Percentiles rank a stretch among this genome's conserved stretches.
Conservation (phyloP, 2,888 invertebrate species). For the Drosophila rellima region DNA sequence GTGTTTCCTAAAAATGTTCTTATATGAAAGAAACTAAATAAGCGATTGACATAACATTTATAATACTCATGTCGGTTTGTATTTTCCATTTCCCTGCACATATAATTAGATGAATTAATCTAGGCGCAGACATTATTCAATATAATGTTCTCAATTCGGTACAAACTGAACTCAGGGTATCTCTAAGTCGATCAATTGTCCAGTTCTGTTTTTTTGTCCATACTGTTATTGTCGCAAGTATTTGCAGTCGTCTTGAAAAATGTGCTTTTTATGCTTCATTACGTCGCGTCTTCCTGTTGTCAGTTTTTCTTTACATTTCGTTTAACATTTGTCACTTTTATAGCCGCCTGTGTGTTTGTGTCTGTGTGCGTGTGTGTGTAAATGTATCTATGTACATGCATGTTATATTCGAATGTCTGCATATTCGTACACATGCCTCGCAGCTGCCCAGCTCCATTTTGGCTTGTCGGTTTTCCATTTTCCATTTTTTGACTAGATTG, state of each 20-base stretch:
- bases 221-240: conserved; percentile 24
- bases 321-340: conserved; percentile 82
- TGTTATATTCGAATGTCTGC: conserved; percentile 41
- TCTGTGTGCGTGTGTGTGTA: conserved; percentile 21
- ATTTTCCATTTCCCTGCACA: too few relatives aligned
- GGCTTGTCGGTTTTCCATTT: conserved; percentile 49
- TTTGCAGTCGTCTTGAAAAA: conserved; percentile 75
- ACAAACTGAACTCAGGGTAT: background rate
- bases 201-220: background rate
- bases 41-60: too few relatives aligned
- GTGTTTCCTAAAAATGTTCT: too few relatives aligned
- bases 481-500: conserved; percentile 30
- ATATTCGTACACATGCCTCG: conserved; percentile 60
- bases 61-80: too few relatives aligned
- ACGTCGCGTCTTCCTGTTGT: conserved; percentile 78
- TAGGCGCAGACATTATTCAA: too few relatives aligned
- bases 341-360: conserved; percentile 60
- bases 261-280: conserved; percentile 81
- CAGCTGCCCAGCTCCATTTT: conserved; percentile 77
- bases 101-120: too few relatives aligned
- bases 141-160: too few relatives aligned
- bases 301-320: conserved; percentile 81
- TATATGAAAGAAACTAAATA: too few relatives aligned
- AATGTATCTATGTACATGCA: conserved; percentile 26
- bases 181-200: background rate